These are phyloP conservation scores for Drosophila ustulata DNA, from an alignment of 2,888 invertebrate genomes.

Conservation along the genomic window DNA sequence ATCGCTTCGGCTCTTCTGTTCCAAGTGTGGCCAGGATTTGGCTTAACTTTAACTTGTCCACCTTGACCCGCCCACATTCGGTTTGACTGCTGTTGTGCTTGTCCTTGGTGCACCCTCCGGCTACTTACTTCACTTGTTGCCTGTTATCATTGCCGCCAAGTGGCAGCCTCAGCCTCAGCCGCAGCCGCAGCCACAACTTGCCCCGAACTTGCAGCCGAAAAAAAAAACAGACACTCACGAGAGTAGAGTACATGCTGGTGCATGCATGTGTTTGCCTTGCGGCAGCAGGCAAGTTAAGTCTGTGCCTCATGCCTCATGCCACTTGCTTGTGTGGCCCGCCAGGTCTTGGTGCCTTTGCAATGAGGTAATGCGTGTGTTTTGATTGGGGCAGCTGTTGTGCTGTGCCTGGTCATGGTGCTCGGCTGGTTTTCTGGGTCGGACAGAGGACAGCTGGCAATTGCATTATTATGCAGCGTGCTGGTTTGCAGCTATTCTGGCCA, in stretches of 20 bases:
- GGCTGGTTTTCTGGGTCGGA: neutral
- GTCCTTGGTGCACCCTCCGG: conserved; percentile 36
- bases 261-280: conserved; percentile 71
- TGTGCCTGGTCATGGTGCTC: conserved; percentile 4
- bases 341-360: conserved; percentile 33
- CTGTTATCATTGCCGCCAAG: conserved; percentile 58
- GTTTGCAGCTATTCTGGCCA: conserved; percentile 54
- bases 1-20: conserved; percentile 10
- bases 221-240: conserved; percentile 9
- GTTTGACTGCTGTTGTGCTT: conserved; percentile 21
- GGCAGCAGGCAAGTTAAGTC: conserved; percentile 37
- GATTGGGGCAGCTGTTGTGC: conserved; percentile 40
- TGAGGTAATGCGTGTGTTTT: conserved; percentile 59
- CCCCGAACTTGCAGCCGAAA: conserved; percentile 1
- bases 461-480: conserved; percentile 67
- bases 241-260: neutral
- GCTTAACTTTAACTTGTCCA: conserved; percentile 29
- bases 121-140: conserved; percentile 70
- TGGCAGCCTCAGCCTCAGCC: conserved; percentile 47
- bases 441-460: conserved; percentile 63
- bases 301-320: neutral
- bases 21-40: conserved; percentile 39
- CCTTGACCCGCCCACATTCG: conserved; percentile 20
- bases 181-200: conserved; percentile 20
- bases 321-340: neutral